Conservation (phyloP, 2,113 vertebrate species). For the Thermophis baileyi region DNA sequence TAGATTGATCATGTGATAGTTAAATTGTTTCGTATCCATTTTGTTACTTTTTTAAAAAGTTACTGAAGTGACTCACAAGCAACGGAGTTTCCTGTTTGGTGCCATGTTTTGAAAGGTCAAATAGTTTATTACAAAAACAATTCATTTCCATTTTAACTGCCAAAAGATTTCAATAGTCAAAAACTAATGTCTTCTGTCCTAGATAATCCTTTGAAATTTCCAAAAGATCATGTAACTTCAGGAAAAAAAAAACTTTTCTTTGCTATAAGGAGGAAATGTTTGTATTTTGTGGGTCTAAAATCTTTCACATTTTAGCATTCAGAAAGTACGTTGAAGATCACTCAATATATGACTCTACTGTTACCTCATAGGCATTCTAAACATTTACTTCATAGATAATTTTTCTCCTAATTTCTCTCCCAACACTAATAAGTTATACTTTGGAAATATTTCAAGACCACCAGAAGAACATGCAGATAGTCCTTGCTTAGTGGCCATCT, state of each 20-base stretch:
- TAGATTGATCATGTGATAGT: not conserved
- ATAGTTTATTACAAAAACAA: not conserved
- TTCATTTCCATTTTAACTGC: not conserved
- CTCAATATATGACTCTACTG: not conserved
- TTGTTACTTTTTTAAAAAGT: not conserved
- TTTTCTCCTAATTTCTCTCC: constrained; percentile 16
- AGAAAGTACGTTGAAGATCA: not conserved
- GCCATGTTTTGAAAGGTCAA: not conserved
- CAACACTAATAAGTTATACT: not conserved
- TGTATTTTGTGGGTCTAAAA: not conserved
- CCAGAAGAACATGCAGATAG: not conserved
- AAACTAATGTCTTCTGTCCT: not conserved
- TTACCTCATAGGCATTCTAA: not conserved
- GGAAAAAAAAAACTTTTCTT: not conserved
- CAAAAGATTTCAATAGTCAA: not conserved
- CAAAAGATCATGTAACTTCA: not conserved
- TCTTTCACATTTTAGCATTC: not conserved
- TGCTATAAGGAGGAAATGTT: not conserved
- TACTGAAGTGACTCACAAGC: not conserved
- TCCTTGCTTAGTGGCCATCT: not conserved
- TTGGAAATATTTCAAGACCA: not conserved
- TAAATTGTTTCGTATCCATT: not conserved
- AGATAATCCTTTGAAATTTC: not conserved
- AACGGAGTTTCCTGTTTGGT: not conserved
- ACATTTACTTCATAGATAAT: not conserved